A percentile compares a stretch with the other conserved stretches of the same genome.
phyloP scores from a whole-genome alignment of 2,113 vertebrate genomes.

The Balaeniceps rex region DNA sequence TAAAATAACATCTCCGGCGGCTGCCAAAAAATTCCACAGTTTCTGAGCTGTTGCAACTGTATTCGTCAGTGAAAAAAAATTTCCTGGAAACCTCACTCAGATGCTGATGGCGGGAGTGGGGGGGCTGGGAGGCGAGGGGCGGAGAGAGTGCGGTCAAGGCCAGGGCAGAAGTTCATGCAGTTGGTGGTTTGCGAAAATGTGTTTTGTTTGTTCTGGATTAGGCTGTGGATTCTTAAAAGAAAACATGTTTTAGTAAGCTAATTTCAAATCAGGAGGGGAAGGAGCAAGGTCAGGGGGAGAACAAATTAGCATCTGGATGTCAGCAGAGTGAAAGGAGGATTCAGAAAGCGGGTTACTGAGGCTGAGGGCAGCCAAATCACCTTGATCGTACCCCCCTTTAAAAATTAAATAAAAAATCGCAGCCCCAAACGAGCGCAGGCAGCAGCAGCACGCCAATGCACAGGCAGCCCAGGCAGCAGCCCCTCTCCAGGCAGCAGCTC shows the following conservation, averaged over 20 bases:
- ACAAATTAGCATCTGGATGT: slow-evolving; percentile 45
- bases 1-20: background rate
- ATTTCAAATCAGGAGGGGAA: slow-evolving; percentile 48
- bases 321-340: background rate
- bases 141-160: slow-evolving; percentile 48
- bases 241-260: slow-evolving; percentile 68
- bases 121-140: background rate
- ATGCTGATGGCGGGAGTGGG: background rate
- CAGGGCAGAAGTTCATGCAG: slow-evolving; percentile 63
- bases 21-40: slow-evolving; percentile 27
- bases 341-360: background rate
- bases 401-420: background rate
- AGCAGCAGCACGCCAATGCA: background rate
- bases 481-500: background rate
- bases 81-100: slow-evolving; percentile 40
- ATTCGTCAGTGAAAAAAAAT: slow-evolving; percentile 53
- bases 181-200: slow-evolving; percentile 62
- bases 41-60: slow-evolving; percentile 44
- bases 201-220: slow-evolving; percentile 69
- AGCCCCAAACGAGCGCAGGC: background rate
- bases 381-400: background rate
- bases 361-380: background rate
- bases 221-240: slow-evolving; percentile 53
- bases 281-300: slow-evolving; percentile 39
- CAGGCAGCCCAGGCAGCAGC: background rate